A percentile compares a stretch with the other conserved stretches of the same genome.
These are phyloP conservation scores for Sympetrum striolatum DNA, from an alignment of 2,888 invertebrate genomes.

Conservation along the genomic window DNA sequence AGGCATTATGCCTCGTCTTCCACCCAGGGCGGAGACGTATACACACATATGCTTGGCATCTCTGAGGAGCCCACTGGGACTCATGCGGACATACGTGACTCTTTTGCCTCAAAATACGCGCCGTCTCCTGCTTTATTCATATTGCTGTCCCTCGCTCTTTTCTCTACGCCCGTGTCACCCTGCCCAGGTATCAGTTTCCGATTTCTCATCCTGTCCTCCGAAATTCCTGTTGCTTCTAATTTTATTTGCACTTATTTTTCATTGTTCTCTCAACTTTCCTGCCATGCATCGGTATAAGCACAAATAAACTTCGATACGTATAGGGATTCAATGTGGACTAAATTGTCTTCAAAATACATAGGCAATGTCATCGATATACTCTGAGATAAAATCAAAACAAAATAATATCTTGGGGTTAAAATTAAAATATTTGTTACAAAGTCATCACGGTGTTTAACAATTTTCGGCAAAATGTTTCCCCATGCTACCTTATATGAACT, in stretches of 20 bases:
- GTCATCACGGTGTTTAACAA: too few species aligned
- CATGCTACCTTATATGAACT: too few species aligned
- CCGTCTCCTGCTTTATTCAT: not conserved
- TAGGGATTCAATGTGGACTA: too few species aligned
- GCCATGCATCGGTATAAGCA: too few species aligned
- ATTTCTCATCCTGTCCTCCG: not conserved
- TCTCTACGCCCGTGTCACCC: not conserved
- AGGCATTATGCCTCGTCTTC: slow-evolving; percentile 10
- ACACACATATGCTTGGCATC: not conserved
- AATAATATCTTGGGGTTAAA: too few species aligned
- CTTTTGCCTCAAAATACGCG: not conserved
- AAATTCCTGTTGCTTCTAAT: not conserved
- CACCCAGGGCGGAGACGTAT: slow-evolving; percentile 13
- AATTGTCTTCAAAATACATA: too few species aligned
- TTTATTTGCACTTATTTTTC: not conserved
- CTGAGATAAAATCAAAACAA: too few species aligned
- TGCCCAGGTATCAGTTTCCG: not conserved
- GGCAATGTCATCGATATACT: too few species aligned
- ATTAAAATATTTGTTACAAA: too few species aligned
- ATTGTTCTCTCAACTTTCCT: too few species aligned
- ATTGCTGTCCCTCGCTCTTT: not conserved
- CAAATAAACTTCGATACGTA: too few species aligned
- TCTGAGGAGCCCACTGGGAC: not conserved
- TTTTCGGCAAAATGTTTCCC: too few species aligned
- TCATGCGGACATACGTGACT: not conserved